Conservation (phyloP, 2,888 invertebrate species). For the Pyralis farinalis region DNA sequence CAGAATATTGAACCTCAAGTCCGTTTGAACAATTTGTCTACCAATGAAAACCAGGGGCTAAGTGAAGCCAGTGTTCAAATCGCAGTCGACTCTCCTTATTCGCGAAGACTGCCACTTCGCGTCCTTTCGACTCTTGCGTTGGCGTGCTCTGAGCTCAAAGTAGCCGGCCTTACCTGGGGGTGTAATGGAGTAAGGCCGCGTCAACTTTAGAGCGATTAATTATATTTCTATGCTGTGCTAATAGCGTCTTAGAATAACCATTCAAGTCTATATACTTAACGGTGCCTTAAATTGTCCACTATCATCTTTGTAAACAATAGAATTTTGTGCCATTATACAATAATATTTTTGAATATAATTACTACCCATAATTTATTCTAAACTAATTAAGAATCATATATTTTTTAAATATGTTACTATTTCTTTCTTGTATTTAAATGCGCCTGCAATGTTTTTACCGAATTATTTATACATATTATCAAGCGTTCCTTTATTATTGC, state of each 20-base stretch:
- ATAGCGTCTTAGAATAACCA: not conserved
- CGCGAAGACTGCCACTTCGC: too few species aligned
- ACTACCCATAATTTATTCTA: not conserved
- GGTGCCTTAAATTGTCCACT: slow-evolving; percentile 56
- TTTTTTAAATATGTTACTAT: slow-evolving; percentile 8
- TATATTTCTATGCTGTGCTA: not conserved
- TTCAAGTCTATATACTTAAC: slow-evolving; percentile 23
- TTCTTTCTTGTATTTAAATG: not conserved
- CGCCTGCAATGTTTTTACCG: slow-evolving; percentile 2
- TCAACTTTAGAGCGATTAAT: not conserved
- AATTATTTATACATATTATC: slow-evolving; percentile 1
- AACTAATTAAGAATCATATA: slow-evolving; percentile 3
- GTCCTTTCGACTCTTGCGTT: too few species aligned
- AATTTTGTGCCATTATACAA: slow-evolving; percentile 30
- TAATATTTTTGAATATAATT: slow-evolving; percentile 11
- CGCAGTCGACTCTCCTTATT: too few species aligned
- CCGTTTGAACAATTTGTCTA: too few species aligned
- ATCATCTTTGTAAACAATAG: slow-evolving; percentile 16
- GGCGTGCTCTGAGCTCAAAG: too few species aligned
- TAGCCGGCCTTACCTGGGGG: too few species aligned
- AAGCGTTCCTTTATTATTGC: not conserved
- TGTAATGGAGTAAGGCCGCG: too few species aligned
- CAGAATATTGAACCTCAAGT: too few species aligned
- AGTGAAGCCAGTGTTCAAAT: too few species aligned
- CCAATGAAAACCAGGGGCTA: too few species aligned